These are phyloP conservation scores for Drosophila orena DNA, from an alignment of 1,140 invertebrate genomes.

Conservation along the genomic window DNA sequence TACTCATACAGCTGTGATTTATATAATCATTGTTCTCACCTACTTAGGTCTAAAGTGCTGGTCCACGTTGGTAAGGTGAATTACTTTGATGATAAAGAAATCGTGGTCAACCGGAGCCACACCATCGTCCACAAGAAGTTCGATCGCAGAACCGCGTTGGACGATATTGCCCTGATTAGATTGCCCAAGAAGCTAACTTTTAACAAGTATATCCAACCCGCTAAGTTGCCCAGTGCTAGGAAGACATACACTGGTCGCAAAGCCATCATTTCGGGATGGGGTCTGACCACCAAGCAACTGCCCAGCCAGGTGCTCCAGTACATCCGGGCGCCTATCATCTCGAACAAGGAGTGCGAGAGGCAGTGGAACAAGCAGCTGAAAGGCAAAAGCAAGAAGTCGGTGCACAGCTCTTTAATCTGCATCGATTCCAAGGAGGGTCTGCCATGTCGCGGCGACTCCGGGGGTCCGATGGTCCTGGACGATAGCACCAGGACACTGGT, in stretches of 20 bases:
- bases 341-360: slow-evolving; percentile 44
- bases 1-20: not conserved
- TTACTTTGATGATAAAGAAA: not conserved
- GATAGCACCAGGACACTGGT: slow-evolving; percentile 48
- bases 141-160: slow-evolving; percentile 18
- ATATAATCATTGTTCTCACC: not conserved
- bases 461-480: slow-evolving; percentile 47
- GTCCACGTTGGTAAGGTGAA: slow-evolving; percentile 33
- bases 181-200: slow-evolving; percentile 32
- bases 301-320: slow-evolving; percentile 31
- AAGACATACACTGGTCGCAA: not conserved
- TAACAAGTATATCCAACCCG: slow-evolving; percentile 8
- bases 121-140: slow-evolving; percentile 37
- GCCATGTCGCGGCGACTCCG: slow-evolving; percentile 61
- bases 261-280: slow-evolving; percentile 54
- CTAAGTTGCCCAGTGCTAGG: slow-evolving; percentile 21
- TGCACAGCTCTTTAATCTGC: slow-evolving; percentile 46
- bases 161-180: slow-evolving; percentile 50
- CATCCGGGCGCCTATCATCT: slow-evolving; percentile 33
- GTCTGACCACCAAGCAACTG: slow-evolving; percentile 13
- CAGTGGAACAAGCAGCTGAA: slow-evolving; percentile 46
- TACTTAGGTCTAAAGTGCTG: slow-evolving; percentile 16
- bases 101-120: slow-evolving; percentile 5
- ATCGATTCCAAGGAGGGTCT: slow-evolving; percentile 41
- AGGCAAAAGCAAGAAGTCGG: slow-evolving; percentile 9